Conservation (phyloP, 2,888 invertebrate genomes). For the Platypus cylindrus region DNA sequence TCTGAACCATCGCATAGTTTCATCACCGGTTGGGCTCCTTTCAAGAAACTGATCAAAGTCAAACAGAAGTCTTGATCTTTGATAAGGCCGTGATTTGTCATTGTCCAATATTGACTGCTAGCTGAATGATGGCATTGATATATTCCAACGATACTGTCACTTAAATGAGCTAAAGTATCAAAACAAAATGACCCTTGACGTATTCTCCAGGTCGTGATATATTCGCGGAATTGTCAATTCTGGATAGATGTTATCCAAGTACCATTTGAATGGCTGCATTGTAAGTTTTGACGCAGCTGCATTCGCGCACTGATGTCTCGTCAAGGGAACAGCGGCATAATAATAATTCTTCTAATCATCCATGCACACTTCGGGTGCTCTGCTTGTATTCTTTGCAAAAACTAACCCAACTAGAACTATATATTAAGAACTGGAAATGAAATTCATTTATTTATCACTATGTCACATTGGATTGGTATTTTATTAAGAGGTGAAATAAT, state of each 20-base stretch:
- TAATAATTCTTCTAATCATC: conserved; percentile 94
- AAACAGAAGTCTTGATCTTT: conserved; percentile 84
- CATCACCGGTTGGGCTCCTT: conserved; percentile 38
- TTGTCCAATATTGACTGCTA: conserved; percentile 85
- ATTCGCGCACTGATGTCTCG: conserved; percentile 74
- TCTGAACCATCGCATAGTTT: conserved; percentile 45
- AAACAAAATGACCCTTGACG: conserved; percentile 75
- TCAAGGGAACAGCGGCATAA: conserved; percentile 82
- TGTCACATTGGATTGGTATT: too few species aligned
- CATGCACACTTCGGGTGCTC: too few species aligned
- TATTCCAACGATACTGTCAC: conserved; percentile 76
- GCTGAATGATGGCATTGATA: conserved; percentile 94
- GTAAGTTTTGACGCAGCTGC: conserved; percentile 60
- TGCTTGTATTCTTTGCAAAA: too few species aligned
- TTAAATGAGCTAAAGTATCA: conserved; percentile 86
- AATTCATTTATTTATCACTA: too few species aligned
- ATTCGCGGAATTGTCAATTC: conserved; percentile 61
- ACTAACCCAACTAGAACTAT: too few species aligned
- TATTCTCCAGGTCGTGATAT: conserved; percentile 55
- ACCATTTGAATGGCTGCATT: conserved; percentile 94
- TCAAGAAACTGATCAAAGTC: conserved; percentile 55
- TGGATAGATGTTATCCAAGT: conserved; percentile 84
- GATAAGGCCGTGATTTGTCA: conserved; percentile 68
- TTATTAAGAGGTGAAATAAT: too few species aligned
- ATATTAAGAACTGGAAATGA: too few species aligned